Evolutionary conservation across 2,113 vertebrate species (phyloP).

Genomic region (Pterocles gutturalis): DNA sequence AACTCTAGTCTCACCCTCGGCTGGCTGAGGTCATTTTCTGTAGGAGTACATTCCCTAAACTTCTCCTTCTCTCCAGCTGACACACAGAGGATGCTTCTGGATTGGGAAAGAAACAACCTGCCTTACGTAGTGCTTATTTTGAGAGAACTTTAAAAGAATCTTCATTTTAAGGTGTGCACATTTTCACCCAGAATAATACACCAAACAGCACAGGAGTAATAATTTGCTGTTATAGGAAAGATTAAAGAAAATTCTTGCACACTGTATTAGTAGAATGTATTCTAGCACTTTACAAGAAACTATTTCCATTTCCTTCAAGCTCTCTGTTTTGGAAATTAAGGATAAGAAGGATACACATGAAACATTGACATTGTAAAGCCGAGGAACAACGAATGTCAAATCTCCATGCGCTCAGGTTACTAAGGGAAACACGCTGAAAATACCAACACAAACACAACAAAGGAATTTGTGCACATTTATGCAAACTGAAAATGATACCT

Average conservation of each 20-base stretch:
- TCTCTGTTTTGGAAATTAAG: not conserved
- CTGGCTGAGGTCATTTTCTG: not conserved
- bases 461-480: conserved; percentile 20
- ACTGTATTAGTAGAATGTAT: not conserved
- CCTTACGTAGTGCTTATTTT: not conserved
- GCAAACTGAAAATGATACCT: not conserved
- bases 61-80: not conserved
- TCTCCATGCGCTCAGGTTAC: not conserved
- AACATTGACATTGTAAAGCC: not conserved
- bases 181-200: not conserved
- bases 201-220: not conserved
- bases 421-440: not conserved
- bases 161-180: not conserved
- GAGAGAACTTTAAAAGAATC: not conserved
- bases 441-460: not conserved
- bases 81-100: not conserved
- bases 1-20: not conserved
- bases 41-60: not conserved
- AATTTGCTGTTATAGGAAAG: not conserved
- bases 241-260: not conserved
- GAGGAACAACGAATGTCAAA: not conserved
- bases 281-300: not conserved
- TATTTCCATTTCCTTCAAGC: not conserved
- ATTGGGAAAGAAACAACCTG: not conserved
- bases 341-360: not conserved